A percentile compares a stretch with the other conserved stretches of the same genome.
These are phyloP conservation scores for Umimayanthus kanabou DNA, from an alignment of 92 coral and sea anemone genomes.

Conservation along the genomic window DNA sequence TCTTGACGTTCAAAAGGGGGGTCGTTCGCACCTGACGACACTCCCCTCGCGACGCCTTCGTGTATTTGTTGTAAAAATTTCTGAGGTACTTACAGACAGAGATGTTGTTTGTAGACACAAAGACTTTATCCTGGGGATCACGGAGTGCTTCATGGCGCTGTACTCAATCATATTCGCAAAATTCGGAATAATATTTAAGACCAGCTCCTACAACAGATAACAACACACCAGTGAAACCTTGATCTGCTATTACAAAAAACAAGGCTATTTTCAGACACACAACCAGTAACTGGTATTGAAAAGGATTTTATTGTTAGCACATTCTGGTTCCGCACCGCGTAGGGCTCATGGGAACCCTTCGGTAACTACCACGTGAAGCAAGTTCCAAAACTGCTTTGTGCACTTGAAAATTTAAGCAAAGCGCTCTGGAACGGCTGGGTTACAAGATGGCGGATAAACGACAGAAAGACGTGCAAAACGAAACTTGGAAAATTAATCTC, in stretches of 20 bases:
- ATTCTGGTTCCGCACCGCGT: neutral
- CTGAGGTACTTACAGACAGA: constrained; percentile 75
- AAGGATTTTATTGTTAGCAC: too few species aligned
- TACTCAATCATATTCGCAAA: constrained; percentile 97
- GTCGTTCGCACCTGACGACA: too few species aligned
- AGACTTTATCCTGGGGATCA: constrained; percentile 92
- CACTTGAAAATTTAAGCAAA: neutral
- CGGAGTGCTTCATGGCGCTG: constrained; percentile 91
- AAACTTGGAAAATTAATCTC: neutral
- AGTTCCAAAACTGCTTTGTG: neutral
- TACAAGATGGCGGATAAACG: neutral
- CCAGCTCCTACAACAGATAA: constrained; percentile 79
- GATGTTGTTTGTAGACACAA: constrained; percentile 86
- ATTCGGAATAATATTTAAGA: constrained; percentile 84
- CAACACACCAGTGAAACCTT: neutral
- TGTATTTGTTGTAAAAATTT: neutral
- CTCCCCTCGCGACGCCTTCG: too few species aligned
- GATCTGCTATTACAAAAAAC: neutral
- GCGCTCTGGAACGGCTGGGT: neutral
- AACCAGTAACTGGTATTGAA: too few species aligned
- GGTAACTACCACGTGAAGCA: neutral
- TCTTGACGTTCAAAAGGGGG: too few species aligned
- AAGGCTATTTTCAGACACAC: too few species aligned
- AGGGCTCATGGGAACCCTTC: neutral
- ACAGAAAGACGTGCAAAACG: neutral